These are phyloP conservation scores for Bibio marci DNA, from an alignment of 2,888 invertebrate genomes.

Conservation along the genomic window DNA sequence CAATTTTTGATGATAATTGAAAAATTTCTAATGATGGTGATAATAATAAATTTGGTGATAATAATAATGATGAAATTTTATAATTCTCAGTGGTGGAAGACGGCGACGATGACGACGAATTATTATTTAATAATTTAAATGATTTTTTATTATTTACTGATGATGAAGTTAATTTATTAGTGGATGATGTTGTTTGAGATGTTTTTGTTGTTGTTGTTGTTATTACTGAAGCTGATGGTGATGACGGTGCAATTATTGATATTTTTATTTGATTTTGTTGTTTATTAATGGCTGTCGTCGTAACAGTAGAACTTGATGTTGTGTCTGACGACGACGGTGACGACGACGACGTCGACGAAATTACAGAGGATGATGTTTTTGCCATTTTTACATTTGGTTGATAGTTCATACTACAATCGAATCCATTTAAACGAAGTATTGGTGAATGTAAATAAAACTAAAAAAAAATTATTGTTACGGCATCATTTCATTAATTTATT, in stretches of 20 bases:
- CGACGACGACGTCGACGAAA: no score
- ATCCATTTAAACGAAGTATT: conserved; percentile 36
- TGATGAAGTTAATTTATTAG: neutral
- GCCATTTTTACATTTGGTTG: conserved; percentile 7
- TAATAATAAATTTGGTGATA: conserved; percentile 14
- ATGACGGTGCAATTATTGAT: conserved; percentile 15
- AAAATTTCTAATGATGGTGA: conserved; percentile 15
- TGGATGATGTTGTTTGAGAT: neutral
- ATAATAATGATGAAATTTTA: neutral
- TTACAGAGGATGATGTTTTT: no score
- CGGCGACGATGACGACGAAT: neutral
- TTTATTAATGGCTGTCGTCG: no score
- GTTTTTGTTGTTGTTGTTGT: conserved; percentile 3
- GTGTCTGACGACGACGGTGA: conserved; percentile 7
- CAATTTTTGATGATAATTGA: conserved; percentile 12
- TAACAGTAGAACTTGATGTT: no score
- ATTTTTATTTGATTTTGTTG: conserved; percentile 17
- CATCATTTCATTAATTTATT: no score
- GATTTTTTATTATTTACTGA: no score
- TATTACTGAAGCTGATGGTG: no score
- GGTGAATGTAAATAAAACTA: conserved; percentile 38
- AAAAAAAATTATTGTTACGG: conserved; percentile 11
- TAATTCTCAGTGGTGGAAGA: neutral
- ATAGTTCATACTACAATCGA: conserved; percentile 36
- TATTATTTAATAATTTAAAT: no score